These are phyloP conservation scores for Diarsia mendica DNA, from an alignment of 2,888 invertebrate species.

Conservation along the genomic window DNA sequence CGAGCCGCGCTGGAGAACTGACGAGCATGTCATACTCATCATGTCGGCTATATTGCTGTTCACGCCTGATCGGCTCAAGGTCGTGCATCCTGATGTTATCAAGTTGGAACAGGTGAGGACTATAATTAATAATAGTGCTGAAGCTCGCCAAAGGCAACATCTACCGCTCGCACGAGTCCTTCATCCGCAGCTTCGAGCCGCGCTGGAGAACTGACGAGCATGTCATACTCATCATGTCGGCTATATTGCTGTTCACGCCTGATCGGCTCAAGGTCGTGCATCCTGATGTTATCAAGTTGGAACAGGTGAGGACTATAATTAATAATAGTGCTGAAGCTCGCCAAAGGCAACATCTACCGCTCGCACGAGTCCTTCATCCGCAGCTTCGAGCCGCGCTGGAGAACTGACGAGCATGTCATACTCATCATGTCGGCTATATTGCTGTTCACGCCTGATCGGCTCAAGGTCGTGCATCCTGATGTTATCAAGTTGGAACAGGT, in stretches of 20 bases:
- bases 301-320: slow-evolving; percentile 93
- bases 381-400: slow-evolving; percentile 96
- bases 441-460: slow-evolving; percentile 96
- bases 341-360: slow-evolving; percentile 96
- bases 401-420: slow-evolving; percentile 96
- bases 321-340: slow-evolving; percentile 97
- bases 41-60: slow-evolving; percentile 97
- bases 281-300: slow-evolving; percentile 95
- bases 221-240: slow-evolving; percentile 97
- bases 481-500: slow-evolving; percentile 97
- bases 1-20: slow-evolving; percentile 95
- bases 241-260: slow-evolving; percentile 97
- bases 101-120: slow-evolving; percentile 94
- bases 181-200: slow-evolving; percentile 95
- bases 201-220: slow-evolving; percentile 96
- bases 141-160: slow-evolving; percentile 97
- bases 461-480: slow-evolving; percentile 95
- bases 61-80: slow-evolving; percentile 94
- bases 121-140: too few relatives aligned
- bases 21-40: slow-evolving; percentile 97
- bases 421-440: slow-evolving; percentile 97
- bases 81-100: slow-evolving; percentile 96
- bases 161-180: slow-evolving; percentile 95
- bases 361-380: slow-evolving; percentile 95
- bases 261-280: slow-evolving; percentile 95